These are phyloP conservation scores for Mirza zaza DNA, from an alignment of 2,113 vertebrate genomes.

Conservation along the genomic window DNA sequence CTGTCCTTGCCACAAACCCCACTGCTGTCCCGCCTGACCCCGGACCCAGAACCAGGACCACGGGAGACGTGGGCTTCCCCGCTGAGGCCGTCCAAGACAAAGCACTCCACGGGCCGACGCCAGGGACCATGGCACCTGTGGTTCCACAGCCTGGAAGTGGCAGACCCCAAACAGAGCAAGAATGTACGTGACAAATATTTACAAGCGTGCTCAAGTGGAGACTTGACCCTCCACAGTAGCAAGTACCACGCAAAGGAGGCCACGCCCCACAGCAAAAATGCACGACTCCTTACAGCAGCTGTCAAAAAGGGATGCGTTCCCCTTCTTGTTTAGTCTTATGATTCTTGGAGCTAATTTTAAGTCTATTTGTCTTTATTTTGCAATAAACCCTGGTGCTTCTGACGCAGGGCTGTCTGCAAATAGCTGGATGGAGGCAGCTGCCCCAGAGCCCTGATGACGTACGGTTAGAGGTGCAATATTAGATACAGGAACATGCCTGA, in stretches of 20 bases:
- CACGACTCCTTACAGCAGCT: neutral
- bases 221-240: neutral
- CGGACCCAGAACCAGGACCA: accelerated
- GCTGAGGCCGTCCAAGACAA: constrained; percentile 66
- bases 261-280: neutral
- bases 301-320: neutral
- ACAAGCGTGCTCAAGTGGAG: constrained; percentile 12
- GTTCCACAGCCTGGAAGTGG: constrained; percentile 34
- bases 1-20: neutral
- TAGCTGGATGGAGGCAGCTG: neutral
- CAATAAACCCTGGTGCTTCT: neutral
- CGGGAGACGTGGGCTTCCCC: constrained; percentile 66
- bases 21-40: neutral
- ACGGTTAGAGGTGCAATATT: neutral
- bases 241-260: neutral
- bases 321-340: neutral
- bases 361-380: constrained; percentile 22
- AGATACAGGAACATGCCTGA: accelerated
- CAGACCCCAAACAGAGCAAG: constrained; percentile 55
- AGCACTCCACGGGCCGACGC: constrained; percentile 54
- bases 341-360: constrained; percentile 2
- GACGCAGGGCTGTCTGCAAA: neutral
- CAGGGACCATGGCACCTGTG: constrained; percentile 60
- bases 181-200: constrained; percentile 47
- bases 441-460: neutral